Evolutionary conservation across 2,888 invertebrate species (phyloP).

Genomic region (Scelioninae gen. 2): DNA sequence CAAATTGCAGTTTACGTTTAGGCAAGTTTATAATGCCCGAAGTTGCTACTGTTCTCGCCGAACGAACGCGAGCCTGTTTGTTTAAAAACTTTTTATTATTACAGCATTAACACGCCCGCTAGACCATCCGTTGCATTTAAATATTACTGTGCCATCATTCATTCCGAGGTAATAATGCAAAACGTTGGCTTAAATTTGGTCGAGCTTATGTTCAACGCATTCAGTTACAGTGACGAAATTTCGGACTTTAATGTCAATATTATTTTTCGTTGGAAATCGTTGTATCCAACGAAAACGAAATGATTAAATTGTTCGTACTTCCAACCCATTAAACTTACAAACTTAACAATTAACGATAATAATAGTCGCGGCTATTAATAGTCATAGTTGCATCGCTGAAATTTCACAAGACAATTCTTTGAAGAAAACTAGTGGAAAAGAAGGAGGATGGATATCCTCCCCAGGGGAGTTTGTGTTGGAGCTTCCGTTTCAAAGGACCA

Average conservation of each 20-base stretch:
- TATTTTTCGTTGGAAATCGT: constrained; percentile 11
- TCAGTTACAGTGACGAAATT: constrained; percentile 1
- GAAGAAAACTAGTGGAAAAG: no score
- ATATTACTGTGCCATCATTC: constrained; percentile 43
- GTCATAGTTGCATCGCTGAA: no score
- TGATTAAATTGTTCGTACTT: neutral
- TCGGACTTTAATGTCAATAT: constrained; percentile 14
- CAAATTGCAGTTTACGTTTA: constrained; percentile 56
- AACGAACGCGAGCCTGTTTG: constrained; percentile 49
- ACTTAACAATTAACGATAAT: no score
- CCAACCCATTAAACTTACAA: no score
- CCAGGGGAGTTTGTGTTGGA: no score
- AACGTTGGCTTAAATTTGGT: constrained; percentile 1
- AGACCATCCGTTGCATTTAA: constrained; percentile 30
- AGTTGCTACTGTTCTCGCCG: constrained; percentile 49
- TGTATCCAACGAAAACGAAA: neutral
- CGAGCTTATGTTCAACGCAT: neutral
- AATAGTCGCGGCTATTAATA: no score
- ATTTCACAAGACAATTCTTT: no score
- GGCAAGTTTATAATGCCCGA: constrained; percentile 45
- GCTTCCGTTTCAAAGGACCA: no score
- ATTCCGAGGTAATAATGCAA: constrained; percentile 28
- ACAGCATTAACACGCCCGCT: constrained; percentile 27
- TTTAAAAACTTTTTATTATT: constrained; percentile 58
- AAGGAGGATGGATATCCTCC: no score